phyloP scores from a whole-genome alignment of 2,888 invertebrate genomes.

The Koerneria pararmatus region DNA sequence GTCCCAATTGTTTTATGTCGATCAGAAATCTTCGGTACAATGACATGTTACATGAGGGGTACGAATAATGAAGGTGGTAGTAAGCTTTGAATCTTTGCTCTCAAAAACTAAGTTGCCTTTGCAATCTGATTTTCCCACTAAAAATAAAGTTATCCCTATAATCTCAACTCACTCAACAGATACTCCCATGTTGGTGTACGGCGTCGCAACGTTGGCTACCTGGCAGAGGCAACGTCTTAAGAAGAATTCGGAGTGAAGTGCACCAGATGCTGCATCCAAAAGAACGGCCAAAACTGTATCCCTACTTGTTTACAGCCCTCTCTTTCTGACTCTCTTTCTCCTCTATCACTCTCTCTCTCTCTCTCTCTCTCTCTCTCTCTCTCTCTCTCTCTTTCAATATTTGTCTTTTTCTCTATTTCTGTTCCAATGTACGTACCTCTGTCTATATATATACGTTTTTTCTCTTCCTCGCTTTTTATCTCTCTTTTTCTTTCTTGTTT shows the following conservation, averaged over 20 bases:
- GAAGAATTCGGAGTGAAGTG: too few relatives aligned
- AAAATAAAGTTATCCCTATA: too few relatives aligned
- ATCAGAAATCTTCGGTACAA: too few relatives aligned
- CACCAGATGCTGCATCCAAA: background rate
- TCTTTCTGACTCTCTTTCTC: background rate
- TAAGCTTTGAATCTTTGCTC: too few relatives aligned
- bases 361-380: background rate
- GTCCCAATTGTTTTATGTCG: too few relatives aligned
- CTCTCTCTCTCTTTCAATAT: background rate
- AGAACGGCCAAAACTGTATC: background rate
- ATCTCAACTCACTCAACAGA: too few relatives aligned
- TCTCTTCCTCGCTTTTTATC: background rate
- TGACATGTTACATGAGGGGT: too few relatives aligned
- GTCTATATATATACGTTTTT: background rate
- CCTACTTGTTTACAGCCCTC: background rate
- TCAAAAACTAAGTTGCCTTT: too few relatives aligned
- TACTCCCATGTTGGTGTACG: slow-evolving; percentile 7
- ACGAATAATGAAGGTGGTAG: too few relatives aligned
- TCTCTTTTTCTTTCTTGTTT: background rate
- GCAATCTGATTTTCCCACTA: too few relatives aligned
- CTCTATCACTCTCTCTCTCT: background rate
- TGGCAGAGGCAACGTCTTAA: too few relatives aligned
- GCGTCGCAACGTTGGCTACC: slow-evolving; percentile 6
- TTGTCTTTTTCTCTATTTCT: background rate
- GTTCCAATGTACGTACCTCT: background rate